Conservation (phyloP, 2,113 vertebrate genomes). For the Salminus brasiliensis region DNA sequence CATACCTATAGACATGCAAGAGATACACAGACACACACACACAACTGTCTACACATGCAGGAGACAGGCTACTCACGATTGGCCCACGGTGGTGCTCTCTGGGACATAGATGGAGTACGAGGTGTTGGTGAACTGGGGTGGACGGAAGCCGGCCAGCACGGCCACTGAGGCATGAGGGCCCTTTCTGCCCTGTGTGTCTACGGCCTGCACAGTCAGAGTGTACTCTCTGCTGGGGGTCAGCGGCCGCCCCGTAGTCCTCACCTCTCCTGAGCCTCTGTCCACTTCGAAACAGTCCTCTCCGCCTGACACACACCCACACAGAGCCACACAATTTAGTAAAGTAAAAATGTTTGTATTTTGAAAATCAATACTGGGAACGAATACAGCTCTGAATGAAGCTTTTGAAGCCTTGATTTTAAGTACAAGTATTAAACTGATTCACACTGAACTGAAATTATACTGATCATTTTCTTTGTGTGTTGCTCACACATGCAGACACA, state of each 20-base stretch:
- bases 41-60: neutral
- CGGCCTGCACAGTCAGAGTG: slow-evolving; percentile 79
- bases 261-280: slow-evolving; percentile 76
- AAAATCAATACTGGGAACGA: too few relatives aligned
- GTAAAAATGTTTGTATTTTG: too few relatives aligned
- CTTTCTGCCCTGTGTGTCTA: slow-evolving; percentile 71
- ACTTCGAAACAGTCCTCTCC: slow-evolving; percentile 83
- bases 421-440: too few relatives aligned
- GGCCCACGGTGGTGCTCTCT: slow-evolving; percentile 77
- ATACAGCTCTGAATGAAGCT: too few relatives aligned
- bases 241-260: slow-evolving; percentile 80
- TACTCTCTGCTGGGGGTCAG: slow-evolving; percentile 82
- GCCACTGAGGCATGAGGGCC: slow-evolving; percentile 75
- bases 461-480: too few relatives aligned
- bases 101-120: slow-evolving; percentile 81
- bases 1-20: neutral
- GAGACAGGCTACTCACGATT: slow-evolving; percentile 76
- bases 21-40: slow-evolving; percentile 22
- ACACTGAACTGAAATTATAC: too few relatives aligned
- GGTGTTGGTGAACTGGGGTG: slow-evolving; percentile 86
- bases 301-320: slow-evolving; percentile 62
- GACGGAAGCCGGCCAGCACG: slow-evolving; percentile 80
- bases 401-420: too few relatives aligned
- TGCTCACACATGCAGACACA: too few relatives aligned
- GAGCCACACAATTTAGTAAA: slow-evolving; percentile 6